These are phyloP conservation scores for Polyommatus iphigenia DNA, from an alignment of 2,888 invertebrate species.

Conservation along the genomic window DNA sequence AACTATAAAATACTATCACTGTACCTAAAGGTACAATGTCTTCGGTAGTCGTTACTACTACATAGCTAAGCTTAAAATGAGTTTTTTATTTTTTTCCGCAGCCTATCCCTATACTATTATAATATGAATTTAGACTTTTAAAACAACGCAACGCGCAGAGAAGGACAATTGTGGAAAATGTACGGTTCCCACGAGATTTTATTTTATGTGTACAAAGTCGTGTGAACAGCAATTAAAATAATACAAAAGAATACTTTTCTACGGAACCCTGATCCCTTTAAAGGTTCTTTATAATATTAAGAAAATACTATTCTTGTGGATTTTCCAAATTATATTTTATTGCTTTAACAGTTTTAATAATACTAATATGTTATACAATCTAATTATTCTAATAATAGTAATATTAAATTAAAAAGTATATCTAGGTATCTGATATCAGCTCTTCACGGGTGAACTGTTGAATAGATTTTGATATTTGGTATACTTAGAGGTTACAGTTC, in stretches of 20 bases:
- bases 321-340: neutral
- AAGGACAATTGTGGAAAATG: neutral
- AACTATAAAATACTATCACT: neutral
- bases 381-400: neutral
- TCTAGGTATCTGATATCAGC: too few species aligned
- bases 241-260: neutral
- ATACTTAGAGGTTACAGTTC: too few species aligned
- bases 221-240: neutral
- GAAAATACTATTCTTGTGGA: neutral
- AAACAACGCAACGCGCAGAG: too few species aligned
- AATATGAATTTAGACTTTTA: too few species aligned
- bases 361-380: neutral
- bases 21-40: neutral
- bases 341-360: neutral
- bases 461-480: neutral
- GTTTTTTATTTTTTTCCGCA: too few species aligned
- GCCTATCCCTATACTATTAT: too few species aligned
- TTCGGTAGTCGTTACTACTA: neutral
- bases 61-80: neutral
- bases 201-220: neutral
- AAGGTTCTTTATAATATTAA: neutral
- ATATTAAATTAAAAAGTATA: too few species aligned
- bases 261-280: neutral
- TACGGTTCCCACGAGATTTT: too few species aligned
- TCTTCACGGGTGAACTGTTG: neutral